Percentiles rank a stretch among this genome's conserved stretches.
These are phyloP conservation scores for Plutella xylostella DNA, from an alignment of 2,888 invertebrate genomes.

Conservation along the genomic window DNA sequence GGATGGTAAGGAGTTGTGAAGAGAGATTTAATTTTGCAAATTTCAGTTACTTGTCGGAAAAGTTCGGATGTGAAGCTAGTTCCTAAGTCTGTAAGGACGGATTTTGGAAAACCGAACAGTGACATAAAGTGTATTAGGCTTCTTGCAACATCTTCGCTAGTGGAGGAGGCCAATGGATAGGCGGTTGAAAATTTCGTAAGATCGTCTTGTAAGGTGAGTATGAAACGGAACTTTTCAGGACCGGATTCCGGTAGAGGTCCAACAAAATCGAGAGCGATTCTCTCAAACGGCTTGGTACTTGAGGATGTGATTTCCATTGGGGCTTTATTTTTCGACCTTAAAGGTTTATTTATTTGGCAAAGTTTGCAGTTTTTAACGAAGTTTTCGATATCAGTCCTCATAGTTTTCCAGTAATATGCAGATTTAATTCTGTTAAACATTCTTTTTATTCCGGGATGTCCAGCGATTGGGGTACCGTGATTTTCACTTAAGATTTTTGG, in stretches of 20 bases:
- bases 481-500: background rate
- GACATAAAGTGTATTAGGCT: constrained; percentile 18
- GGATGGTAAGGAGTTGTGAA: no score
- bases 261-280: constrained; percentile 10
- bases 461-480: background rate
- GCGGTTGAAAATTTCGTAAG: no score
- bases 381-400: constrained; percentile 19
- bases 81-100: no score
- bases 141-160: constrained; percentile 8
- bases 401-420: constrained; percentile 15
- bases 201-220: constrained; percentile 11
- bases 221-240: constrained; percentile 16
- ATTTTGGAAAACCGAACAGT: no score
- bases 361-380: constrained; percentile 15
- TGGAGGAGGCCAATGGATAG: no score
- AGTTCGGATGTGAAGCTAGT: no score
- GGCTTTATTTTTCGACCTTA: no score
- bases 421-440: constrained; percentile 18
- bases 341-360: constrained; percentile 14
- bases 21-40: no score
- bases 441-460: constrained; percentile 14
- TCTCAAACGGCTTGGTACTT: constrained; percentile 19
- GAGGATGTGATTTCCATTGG: constrained; percentile 15
- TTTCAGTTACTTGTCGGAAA: no score
- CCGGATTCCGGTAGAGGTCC: background rate